phyloP scores from a whole-genome alignment of 2,888 invertebrate genomes.

The Gortyna flavago region DNA sequence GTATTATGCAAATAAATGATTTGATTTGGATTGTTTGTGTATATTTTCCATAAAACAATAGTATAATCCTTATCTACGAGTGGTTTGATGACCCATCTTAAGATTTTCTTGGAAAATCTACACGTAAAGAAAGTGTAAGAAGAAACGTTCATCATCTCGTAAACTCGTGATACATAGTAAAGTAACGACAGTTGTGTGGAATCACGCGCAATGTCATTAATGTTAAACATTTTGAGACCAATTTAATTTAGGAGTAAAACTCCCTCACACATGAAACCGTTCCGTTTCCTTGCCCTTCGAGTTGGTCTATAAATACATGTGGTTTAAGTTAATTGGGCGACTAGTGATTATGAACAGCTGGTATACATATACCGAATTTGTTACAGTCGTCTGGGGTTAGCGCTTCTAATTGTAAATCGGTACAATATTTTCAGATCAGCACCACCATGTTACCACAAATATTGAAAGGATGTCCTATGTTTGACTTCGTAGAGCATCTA shows the following conservation, averaged over 20 bases:
- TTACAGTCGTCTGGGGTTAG: neutral
- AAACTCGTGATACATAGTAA: constrained; percentile 12
- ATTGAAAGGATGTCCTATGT: neutral
- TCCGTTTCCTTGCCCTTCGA: constrained; percentile 35
- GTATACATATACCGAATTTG: neutral
- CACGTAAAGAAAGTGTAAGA: constrained; percentile 17
- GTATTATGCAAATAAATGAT: too few species aligned
- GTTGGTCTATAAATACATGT: constrained; percentile 46
- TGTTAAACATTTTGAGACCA: neutral
- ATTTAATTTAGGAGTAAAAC: neutral
- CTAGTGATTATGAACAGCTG: constrained; percentile 36
- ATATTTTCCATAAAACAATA: constrained; percentile 33
- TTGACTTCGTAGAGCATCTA: neutral
- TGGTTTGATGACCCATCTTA: constrained; percentile 32
- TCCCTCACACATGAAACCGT: neutral
- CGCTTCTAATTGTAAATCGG: neutral
- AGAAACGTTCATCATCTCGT: constrained; percentile 16
- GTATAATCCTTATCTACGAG: constrained; percentile 27
- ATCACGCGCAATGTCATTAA: constrained; percentile 4
- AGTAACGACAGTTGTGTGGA: constrained; percentile 7
- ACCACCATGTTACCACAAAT: neutral
- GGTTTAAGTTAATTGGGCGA: constrained; percentile 25
- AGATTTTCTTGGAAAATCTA: constrained; percentile 34
- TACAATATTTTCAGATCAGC: constrained; percentile 2
- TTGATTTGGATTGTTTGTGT: constrained; percentile 39